Evolutionary conservation across 2,888 invertebrate genomes (phyloP).

Genomic region (Drosophila helvetica): DNA sequence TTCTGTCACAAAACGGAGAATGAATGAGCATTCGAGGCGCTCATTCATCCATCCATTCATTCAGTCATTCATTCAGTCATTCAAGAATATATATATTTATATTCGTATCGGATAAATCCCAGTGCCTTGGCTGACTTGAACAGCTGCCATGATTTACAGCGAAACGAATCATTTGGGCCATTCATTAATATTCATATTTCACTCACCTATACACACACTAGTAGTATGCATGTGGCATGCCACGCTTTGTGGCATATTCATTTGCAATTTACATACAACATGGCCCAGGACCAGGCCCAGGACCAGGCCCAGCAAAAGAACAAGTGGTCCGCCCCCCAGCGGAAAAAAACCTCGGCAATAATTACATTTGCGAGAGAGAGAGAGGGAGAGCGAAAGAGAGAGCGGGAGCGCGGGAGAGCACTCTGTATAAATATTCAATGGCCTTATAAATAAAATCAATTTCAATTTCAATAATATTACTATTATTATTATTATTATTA

Average conservation of each 20-base stretch:
- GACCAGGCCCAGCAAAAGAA: too few species aligned
- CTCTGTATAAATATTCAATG: constrained; percentile 42
- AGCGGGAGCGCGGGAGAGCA: constrained; percentile 26
- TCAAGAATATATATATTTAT: background rate
- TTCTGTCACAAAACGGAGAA: constrained; percentile 2
- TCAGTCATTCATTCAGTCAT: too few species aligned
- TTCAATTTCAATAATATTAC: constrained; percentile 63
- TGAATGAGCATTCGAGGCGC: background rate
- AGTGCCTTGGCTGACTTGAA: background rate
- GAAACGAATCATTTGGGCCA: background rate
- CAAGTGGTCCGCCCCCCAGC: background rate
- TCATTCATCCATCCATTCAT: too few species aligned
- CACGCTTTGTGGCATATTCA: constrained; percentile 23
- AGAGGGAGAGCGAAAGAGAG: too few species aligned
- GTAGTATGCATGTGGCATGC: background rate
- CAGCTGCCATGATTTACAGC: constrained; percentile 2
- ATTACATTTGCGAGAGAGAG: constrained; percentile 50
- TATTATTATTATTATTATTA: constrained; percentile 25
- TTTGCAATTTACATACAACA: constrained; percentile 41
- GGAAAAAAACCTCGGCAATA: constrained; percentile 51
- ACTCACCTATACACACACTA: background rate
- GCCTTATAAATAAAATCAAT: constrained; percentile 56
- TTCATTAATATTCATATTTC: constrained; percentile 20
- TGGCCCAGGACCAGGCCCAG: too few species aligned
- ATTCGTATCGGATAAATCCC: constrained; percentile 3